phyloP scores from a whole-genome alignment of 2,888 invertebrate genomes.

The Ormyrus labotus region DNA sequence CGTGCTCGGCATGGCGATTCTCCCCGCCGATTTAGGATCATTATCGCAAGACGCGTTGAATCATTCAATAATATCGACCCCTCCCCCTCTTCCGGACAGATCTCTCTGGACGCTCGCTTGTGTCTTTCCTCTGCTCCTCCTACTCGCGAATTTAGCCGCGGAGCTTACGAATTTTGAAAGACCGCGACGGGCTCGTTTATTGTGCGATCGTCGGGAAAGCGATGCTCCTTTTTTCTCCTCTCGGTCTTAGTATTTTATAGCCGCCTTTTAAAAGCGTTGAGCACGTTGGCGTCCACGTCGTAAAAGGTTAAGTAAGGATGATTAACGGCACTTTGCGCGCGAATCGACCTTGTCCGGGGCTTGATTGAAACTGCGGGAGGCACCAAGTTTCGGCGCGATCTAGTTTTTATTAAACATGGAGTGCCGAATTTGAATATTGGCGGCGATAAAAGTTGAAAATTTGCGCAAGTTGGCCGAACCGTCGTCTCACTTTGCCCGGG shows the following conservation, averaged over 20 bases:
- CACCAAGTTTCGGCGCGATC: too few species aligned
- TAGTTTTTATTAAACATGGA: too few species aligned
- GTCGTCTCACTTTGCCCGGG: too few species aligned
- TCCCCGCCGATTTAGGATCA: slow-evolving; percentile 17
- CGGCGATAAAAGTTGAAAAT: background rate
- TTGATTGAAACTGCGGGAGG: too few species aligned
- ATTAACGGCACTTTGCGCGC: slow-evolving; percentile 21
- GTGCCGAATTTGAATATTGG: too few species aligned
- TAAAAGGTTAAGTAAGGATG: background rate
- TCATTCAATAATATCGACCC: slow-evolving; percentile 53
- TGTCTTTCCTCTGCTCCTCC: background rate
- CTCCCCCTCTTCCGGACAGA: background rate
- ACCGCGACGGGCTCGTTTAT: slow-evolving; percentile 33
- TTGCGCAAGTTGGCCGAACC: background rate
- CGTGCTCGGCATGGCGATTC: slow-evolving; percentile 56
- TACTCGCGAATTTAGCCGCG: slow-evolving; percentile 4
- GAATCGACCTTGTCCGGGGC: background rate
- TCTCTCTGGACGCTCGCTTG: background rate
- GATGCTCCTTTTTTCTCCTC: background rate
- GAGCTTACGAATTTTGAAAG: slow-evolving; percentile 39
- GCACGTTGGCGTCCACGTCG: slow-evolving; percentile 3
- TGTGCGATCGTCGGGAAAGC: slow-evolving; percentile 5
- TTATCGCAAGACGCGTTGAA: slow-evolving; percentile 44
- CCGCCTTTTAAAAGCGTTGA: background rate
- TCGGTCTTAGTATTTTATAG: slow-evolving; percentile 28